Conservation (phyloP, 2,797 vertebrate species). For the Leuciscus waleckii region DNA sequence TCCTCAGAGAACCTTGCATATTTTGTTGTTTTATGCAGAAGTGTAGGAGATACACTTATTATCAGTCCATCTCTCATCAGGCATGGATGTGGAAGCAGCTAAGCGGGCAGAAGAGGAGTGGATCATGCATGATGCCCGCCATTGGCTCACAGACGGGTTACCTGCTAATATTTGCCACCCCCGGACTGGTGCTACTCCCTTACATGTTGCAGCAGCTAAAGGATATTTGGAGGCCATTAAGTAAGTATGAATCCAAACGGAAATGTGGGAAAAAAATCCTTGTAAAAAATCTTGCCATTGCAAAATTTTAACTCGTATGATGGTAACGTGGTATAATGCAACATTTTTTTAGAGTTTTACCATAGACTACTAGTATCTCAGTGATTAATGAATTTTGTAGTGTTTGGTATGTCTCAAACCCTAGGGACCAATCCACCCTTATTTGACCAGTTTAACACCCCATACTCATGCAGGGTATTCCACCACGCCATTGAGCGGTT, state of each 20-base stretch:
- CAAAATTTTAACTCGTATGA: background rate
- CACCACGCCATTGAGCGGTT: slow-evolving; percentile 37
- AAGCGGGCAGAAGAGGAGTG: slow-evolving; percentile 87
- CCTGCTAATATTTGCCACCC: slow-evolving; percentile 79
- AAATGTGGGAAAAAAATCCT: background rate
- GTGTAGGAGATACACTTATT: background rate
- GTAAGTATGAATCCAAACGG: slow-evolving; percentile 67
- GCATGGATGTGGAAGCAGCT: slow-evolving; percentile 85
- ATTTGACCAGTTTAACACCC: background rate
- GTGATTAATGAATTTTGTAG: background rate
- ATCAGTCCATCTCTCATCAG: slow-evolving; percentile 65
- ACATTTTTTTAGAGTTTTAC: background rate
- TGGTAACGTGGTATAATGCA: background rate
- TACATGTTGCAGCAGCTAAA: slow-evolving; percentile 92
- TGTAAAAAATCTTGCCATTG: background rate
- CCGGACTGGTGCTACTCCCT: slow-evolving; percentile 85
- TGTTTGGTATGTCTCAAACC: background rate
- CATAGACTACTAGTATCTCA: background rate
- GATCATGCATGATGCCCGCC: slow-evolving; percentile 84
- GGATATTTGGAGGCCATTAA: slow-evolving; percentile 91
- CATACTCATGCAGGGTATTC: slow-evolving; percentile 27
- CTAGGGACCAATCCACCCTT: background rate
- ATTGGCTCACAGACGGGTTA: slow-evolving; percentile 84
- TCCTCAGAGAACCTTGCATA: background rate
- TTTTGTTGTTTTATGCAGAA: background rate